Evolutionary conservation across 2,797 vertebrate genomes (phyloP).

Genomic region (Lithobates sylvaticus): DNA sequence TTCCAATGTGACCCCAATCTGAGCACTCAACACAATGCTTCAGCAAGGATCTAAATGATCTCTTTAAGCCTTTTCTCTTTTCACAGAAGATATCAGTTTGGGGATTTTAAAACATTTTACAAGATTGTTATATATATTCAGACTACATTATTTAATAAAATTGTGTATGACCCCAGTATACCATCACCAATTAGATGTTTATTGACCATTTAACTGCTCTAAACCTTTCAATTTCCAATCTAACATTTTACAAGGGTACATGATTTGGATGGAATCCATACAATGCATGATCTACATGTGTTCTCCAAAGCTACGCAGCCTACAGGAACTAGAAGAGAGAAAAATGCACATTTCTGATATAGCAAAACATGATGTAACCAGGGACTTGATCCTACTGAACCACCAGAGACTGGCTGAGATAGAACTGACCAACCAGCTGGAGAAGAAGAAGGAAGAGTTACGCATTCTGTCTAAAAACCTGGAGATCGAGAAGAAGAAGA

Average conservation of each 20-base stretch:
- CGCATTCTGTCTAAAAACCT: constrained; percentile 78
- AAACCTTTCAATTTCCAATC: neutral
- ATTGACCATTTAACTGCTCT: neutral
- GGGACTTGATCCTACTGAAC: constrained; percentile 82
- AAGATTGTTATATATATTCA: no score
- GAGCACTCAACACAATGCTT: no score
- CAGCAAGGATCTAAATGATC: no score
- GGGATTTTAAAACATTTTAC: no score
- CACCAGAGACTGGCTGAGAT: constrained; percentile 80
- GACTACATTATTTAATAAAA: no score
- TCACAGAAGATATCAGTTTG: no score
- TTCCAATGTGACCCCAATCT: no score
- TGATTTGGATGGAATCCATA: constrained; percentile 81
- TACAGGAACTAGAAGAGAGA: constrained; percentile 77
- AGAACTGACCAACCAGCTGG: constrained; percentile 82
- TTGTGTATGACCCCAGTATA: no score
- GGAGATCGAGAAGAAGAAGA: constrained; percentile 81
- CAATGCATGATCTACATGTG: constrained; percentile 77
- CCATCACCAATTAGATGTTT: neutral
- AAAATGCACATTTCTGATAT: constrained; percentile 79
- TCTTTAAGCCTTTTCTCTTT: no score
- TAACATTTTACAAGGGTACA: constrained; percentile 72
- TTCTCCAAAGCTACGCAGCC: constrained; percentile 78
- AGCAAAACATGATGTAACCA: constrained; percentile 75
- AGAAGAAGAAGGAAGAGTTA: constrained; percentile 83